Base-by-base conservation (phyloP, 2,113 vertebrate genomes). In the Nycticebus coucang region DNA sequence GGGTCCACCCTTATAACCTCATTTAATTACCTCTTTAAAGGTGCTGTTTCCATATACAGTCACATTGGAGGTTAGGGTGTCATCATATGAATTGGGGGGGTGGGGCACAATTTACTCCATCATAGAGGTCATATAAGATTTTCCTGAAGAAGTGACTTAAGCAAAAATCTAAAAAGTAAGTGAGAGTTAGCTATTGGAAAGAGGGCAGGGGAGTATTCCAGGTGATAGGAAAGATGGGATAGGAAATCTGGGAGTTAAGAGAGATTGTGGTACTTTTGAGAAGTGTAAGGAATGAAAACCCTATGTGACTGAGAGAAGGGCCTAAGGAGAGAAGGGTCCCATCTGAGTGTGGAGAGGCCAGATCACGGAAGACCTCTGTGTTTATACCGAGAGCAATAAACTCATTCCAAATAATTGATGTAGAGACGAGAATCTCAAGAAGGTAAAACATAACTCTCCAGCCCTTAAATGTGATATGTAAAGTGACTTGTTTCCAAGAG, bases 11-110 rank as follows among this genome's bases (percentile, higher is more conserved):
- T 26, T 14, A 33, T 19, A 5, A 77, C 30, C 30, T 64, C 8
- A 41, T 86, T 89, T 72, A 62, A 60, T 66, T 30, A 17, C 50
- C 24, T 77, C 55, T 93, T 53, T 45, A 35, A 89, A n/a, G n/a
- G 30, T 11, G 15, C 24, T 17, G 1, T 87, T 26, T 86, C 35
- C 50, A 66, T 59, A 82, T 85, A 35, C 5, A 68, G 35, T 84
- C 88, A 59, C n/a, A 41, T 4, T 17, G 33, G 19, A 60, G 37
- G 45, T 14, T 7, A 84, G 22, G 69, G 55, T 33, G 14, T 62
- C 66, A 69, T 0, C n/a, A 6, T 30, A n/a, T 55, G n/a, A 66
- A 37, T 0, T 30, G 0, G 22, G 5, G 59, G 35, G n/a, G n/a
- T n/a, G n/a, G 5, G 33, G 50, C 15, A 28, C 33, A 53, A 5